These are phyloP conservation scores for Penaeus indicus DNA, from an alignment of 1,140 invertebrate genomes.

Conservation along the genomic window DNA sequence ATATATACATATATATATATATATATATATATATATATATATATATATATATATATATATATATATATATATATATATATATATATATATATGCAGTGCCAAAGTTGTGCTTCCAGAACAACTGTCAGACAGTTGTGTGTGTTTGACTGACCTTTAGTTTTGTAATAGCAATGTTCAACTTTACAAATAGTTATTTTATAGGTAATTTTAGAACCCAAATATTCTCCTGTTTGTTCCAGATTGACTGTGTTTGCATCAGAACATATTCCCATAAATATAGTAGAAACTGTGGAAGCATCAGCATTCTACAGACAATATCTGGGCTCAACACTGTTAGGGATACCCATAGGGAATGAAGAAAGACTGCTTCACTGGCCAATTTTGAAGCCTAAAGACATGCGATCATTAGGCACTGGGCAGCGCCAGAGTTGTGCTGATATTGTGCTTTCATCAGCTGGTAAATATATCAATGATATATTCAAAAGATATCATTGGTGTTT, in stretches of 20 bases:
- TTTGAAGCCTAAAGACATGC: background rate
- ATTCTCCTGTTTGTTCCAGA: background rate
- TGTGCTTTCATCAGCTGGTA: background rate
- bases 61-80: too few species aligned
- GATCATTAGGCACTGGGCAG: too few species aligned
- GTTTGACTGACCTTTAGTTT: too few species aligned
- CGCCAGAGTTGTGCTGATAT: background rate
- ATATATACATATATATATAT: too few species aligned
- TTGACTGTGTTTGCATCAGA: background rate
- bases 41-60: too few species aligned
- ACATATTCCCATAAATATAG: background rate
- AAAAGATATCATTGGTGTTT: background rate
- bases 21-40: too few species aligned
- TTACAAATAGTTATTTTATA: too few species aligned
- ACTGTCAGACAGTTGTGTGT: too few species aligned
- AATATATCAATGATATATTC: background rate
- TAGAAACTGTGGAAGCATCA: background rate
- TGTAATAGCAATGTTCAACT: too few species aligned
- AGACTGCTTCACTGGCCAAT: background rate
- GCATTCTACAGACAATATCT: background rate
- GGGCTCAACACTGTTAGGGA: background rate
- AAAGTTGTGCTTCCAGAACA: too few species aligned
- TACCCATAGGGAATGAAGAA: background rate
- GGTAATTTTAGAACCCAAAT: too few species aligned
- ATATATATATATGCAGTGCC: too few species aligned